Evolutionary conservation across 23 tunicate species (phyloP).

Genomic region (Botrylloides violaceus): DNA sequence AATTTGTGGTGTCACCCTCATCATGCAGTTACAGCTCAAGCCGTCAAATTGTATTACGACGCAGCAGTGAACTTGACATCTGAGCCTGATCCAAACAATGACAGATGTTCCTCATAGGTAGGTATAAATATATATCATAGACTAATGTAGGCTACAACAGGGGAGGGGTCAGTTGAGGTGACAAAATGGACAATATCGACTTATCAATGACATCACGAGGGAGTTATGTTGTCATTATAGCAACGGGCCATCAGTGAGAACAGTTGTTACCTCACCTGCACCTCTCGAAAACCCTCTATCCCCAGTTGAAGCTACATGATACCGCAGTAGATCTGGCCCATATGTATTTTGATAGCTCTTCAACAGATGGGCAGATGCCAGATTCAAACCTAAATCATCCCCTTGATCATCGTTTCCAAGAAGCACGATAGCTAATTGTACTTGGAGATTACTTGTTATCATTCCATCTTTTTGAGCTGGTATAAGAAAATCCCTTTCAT

Average conservation of each 20-base stretch:
- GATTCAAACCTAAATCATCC: conserved; percentile 45
- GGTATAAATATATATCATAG: no score
- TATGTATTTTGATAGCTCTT: conserved; percentile 39
- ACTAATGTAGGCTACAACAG: no score
- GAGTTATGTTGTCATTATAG: not conserved
- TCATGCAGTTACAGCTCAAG: no score
- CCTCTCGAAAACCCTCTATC: conserved; percentile 69
- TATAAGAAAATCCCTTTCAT: conserved; percentile 18
- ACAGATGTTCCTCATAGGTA: no score
- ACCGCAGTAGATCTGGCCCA: conserved; percentile 45
- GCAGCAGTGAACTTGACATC: no score
- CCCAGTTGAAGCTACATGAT: conserved; percentile 43
- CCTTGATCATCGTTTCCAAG: conserved; percentile 32
- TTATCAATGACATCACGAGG: no score
- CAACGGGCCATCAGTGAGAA: not conserved
- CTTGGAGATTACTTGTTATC: not conserved
- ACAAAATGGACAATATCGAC: no score
- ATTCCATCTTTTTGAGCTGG: not conserved
- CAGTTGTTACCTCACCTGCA: conserved; percentile 64
- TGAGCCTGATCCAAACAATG: no score
- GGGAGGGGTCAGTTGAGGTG: no score
- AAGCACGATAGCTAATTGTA: conserved; percentile 63
- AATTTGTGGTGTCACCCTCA: no score
- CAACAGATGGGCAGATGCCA: conserved; percentile 48
- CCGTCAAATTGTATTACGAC: no score